phyloP scores from a whole-genome alignment of 1,140 invertebrate genomes.

The Cepaea nemoralis region DNA sequence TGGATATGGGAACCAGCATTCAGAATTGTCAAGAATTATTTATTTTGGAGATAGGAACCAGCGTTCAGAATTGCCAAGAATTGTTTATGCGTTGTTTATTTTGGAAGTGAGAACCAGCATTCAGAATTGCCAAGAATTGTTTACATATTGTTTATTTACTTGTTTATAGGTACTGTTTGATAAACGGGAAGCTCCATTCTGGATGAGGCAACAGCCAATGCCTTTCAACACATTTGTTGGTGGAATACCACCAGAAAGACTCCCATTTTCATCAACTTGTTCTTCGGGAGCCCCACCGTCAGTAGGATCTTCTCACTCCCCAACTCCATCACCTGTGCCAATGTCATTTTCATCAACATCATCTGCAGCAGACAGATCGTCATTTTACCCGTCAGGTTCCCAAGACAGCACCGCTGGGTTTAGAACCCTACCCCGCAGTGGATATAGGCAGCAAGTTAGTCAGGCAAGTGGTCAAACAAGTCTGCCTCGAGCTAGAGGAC shows the following conservation, averaged over 20 bases:
- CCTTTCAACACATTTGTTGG: neutral
- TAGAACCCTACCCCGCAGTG: neutral
- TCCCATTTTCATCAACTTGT: neutral
- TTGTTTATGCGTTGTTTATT: too few relatives aligned
- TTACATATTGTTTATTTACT: neutral
- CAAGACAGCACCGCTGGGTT: neutral
- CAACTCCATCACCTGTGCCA: constrained; percentile 13
- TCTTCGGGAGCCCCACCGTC: neutral
- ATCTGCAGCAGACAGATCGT: neutral
- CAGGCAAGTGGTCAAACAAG: neutral
- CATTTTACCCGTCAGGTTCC: neutral
- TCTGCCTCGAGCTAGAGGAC: neutral
- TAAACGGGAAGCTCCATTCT: neutral
- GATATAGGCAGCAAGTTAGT: neutral
- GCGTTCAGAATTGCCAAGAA: too few relatives aligned
- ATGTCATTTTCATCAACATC: constrained; percentile 29
- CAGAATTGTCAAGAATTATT: too few relatives aligned
- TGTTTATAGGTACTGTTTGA: neutral
- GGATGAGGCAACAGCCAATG: neutral
- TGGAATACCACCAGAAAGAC: neutral
- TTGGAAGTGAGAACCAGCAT: too few relatives aligned
- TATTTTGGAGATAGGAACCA: too few relatives aligned
- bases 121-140: too few relatives aligned
- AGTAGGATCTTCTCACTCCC: neutral
- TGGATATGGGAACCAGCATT: too few relatives aligned